phyloP scores from a whole-genome alignment of 2,888 invertebrate genomes.

The Drosophila ezoana region DNA sequence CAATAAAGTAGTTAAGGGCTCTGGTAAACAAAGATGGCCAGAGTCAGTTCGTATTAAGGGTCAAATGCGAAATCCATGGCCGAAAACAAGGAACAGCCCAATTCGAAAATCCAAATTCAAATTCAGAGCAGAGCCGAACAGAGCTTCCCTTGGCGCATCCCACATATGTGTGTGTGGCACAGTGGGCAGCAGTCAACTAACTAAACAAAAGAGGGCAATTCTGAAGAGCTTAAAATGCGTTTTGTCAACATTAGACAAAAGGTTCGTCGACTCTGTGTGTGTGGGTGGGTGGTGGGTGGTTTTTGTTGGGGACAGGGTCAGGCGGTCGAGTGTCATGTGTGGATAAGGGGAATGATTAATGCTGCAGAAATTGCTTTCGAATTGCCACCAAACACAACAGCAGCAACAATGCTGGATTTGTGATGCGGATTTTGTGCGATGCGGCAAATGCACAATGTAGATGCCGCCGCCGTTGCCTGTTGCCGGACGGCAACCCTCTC shows the following conservation, averaged over 20 bases:
- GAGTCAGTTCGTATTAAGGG: conserved; percentile 44
- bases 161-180: conserved; percentile 13
- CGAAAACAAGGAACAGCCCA: conserved; percentile 13
- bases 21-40: conserved; percentile 45
- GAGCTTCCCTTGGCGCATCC: neutral
- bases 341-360: conserved; percentile 71
- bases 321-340: conserved; percentile 42
- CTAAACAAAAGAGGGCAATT: conserved; percentile 72
- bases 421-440: conserved; percentile 36
- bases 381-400: conserved; percentile 62
- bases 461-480: conserved; percentile 52
- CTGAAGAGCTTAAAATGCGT: conserved; percentile 82
- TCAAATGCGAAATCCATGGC: conserved; percentile 3
- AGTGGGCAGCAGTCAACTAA: conserved; percentile 48
- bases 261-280: conserved; percentile 11
- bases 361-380: conserved; percentile 78
- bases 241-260: conserved; percentile 80
- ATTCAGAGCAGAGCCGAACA: conserved; percentile 36
- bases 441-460: conserved; percentile 62
- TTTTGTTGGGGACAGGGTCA: neutral
- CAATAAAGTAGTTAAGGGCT: conserved; percentile 48
- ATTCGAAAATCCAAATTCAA: conserved; percentile 48
- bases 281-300: neutral
- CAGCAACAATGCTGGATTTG: conserved; percentile 21
- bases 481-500: conserved; percentile 68